Base-by-base conservation (phyloP, 2,113 vertebrate genomes). In the Gadus macrocephalus region DNA sequence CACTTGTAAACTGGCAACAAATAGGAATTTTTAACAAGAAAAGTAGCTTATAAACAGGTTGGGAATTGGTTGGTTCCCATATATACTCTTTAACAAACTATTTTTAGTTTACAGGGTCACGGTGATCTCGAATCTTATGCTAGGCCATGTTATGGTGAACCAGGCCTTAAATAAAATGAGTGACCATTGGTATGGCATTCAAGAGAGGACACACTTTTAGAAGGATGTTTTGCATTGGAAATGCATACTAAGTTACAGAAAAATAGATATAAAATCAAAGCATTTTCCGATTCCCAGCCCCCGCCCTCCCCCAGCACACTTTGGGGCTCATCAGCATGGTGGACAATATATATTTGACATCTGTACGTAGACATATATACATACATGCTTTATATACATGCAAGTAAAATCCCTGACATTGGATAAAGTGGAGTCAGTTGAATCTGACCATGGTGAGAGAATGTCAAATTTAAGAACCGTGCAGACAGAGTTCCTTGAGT, bases 371-470 rank as follows among this genome's bases (percentile, higher is more conserved):
- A 82, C 19, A 78, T 74, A 66, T 64, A 59, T 78, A 81, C 67
- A 79, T 22, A 72, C 62, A 87, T 85, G 82, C 83, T 49, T 7
- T 49, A 83, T 73, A 78, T 70, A 72, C 22, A 22, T 71, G 25
- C 61, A 70, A 63, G 62, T 71, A 56, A 83, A 76, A 78, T 83
- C 77, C 82, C 85, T 86, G 85, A 83, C 62, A 56, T 70, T 66
- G 70, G 49, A 72, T 9, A 69, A 70, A 53, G 62, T 60, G 74
- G 69, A 79, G 55, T 55, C 74, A 74, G 67, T 65, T 42, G 59
- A 68, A 27, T 49, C 59, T 74, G 79, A 60, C 74, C 75, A 55
- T 25, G 59, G 42, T 49, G 42, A 58, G 42, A 69, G 65, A 77
- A 78, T 72, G 75, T 73, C 53, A 66, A 53, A 72, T 25, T 19